A percentile compares a stretch with the other conserved stretches of the same genome.
These are phyloP conservation scores for Bilobella aurantiaca DNA, from an alignment of 1,140 invertebrate genomes.

Conservation along the genomic window DNA sequence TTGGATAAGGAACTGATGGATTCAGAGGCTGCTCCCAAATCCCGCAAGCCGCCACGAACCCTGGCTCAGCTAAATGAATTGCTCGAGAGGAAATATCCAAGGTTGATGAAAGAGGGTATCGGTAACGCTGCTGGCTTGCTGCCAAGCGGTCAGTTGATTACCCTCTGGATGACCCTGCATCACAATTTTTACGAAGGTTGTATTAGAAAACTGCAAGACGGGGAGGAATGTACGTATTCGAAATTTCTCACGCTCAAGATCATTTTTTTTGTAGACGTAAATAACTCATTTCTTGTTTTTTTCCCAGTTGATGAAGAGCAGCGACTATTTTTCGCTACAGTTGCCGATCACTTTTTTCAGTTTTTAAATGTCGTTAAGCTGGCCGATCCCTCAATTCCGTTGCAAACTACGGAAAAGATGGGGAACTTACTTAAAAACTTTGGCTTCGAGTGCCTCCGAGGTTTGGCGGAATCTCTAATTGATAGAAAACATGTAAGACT, in stretches of 20 bases:
- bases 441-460: constrained; percentile 7
- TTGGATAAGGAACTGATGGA: not conserved
- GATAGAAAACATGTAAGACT: constrained; percentile 13
- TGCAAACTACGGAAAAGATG: constrained; percentile 15
- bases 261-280: not conserved
- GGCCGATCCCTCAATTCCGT: constrained; percentile 14
- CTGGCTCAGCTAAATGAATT: not conserved
- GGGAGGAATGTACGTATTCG: not conserved
- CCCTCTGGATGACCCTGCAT: constrained; percentile 28
- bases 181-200: constrained; percentile 31
- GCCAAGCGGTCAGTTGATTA: constrained; percentile 24
- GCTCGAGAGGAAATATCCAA: not conserved
- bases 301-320: constrained; percentile 5
- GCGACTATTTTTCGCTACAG: constrained; percentile 12
- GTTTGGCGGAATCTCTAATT: not conserved
- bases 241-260: not conserved
- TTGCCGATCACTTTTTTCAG: constrained; percentile 13
- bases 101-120: not conserved
- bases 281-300: not conserved
- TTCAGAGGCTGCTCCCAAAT: no score
- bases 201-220: constrained; percentile 10
- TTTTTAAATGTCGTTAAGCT: constrained; percentile 27
- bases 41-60: no score
- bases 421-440: constrained; percentile 18
- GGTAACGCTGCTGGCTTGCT: constrained; percentile 21